Evolutionary conservation across 2,113 vertebrate genomes (phyloP), one percentile per base, ranked within the genome.

Genomic region (Prunella fulvescens): DNA sequence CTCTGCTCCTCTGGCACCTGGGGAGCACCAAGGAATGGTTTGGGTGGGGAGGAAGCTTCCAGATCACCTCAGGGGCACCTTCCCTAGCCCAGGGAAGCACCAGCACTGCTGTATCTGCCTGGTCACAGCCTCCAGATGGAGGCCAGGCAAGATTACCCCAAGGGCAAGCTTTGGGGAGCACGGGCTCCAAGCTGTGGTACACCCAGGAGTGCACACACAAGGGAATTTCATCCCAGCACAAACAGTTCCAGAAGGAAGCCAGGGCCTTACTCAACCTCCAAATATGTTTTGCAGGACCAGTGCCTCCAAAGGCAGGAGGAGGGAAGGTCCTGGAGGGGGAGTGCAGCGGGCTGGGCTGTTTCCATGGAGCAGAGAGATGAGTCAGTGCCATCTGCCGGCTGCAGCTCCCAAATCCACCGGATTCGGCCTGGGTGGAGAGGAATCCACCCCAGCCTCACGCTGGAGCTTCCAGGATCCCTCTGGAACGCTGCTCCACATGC

Each of bases 341-440:
- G 47, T 7, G 85, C 70, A 15, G 77, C 69, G 2, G 25, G 6
- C 40, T 14, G 50, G 53, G 65, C 51, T 40, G 50, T 11, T 31
- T 26, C 57, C 29, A 10, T 3, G 5, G 86, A 44, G 50, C 92
- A 54, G 88, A 1, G 12, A 54, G 65, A 95, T n/a, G 72, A 92
- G 19, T 85, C 94, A 85, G 96, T 97, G 97, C 94, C 97, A 94
- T 45, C 98, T 98, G 51, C 91, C 29, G 98, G 90, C 91, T 65
- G n/a, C 8, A 4, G 47, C 42, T 57, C 40, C 86, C 62, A 22
- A 40, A 14, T 2, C 33, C 66, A 14, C 12, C 1, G 1, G 5
- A 8, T 54, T 19, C 28, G 1, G 31, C 39, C 70, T 37, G 37
- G 10, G 14, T 1, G 3, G 4, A 4, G 6, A 37, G 70, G 12